Evolutionary conservation across 2,113 vertebrate species (phyloP).

Genomic region (Poeciliopsis retropinna): DNA sequence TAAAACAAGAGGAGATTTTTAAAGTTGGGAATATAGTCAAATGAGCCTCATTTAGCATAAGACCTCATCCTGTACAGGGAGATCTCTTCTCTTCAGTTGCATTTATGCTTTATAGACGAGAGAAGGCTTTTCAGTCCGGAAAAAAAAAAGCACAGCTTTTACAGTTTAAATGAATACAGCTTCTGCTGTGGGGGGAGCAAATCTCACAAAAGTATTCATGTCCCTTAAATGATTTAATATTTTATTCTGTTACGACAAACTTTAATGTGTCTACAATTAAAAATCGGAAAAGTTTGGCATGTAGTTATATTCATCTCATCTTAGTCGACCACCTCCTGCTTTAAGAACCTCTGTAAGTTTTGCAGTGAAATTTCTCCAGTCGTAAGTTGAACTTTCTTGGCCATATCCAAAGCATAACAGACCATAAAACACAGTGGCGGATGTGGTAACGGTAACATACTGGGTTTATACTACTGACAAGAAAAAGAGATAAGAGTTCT

Average conservation of each 20-base stretch:
- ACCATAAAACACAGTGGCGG: too few relatives aligned
- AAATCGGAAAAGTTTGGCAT: too few relatives aligned
- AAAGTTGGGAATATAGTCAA: conserved; percentile 68
- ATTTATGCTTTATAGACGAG: conserved; percentile 1
- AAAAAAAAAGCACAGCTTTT: background rate
- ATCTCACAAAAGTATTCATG: background rate
- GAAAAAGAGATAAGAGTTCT: too few relatives aligned
- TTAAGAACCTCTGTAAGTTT: too few relatives aligned
- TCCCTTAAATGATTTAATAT: background rate
- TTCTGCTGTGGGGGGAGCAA: background rate
- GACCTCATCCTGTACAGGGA: conserved; percentile 24
- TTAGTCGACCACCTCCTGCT: too few relatives aligned
- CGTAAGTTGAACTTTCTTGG: too few relatives aligned
- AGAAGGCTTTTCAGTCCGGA: background rate
- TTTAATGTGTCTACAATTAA: background rate
- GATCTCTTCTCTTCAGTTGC: conserved; percentile 11
- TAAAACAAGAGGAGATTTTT: conserved; percentile 53
- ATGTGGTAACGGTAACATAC: too few relatives aligned
- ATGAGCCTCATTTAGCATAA: conserved; percentile 64
- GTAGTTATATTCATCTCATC: too few relatives aligned
- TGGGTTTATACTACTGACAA: too few relatives aligned
- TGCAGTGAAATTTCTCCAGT: too few relatives aligned
- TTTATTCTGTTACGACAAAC: background rate
- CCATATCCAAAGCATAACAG: too few relatives aligned
- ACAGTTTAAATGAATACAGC: background rate